Base-by-base conservation (phyloP, 2,113 vertebrate species). In the Tinamus guttatus region DNA sequence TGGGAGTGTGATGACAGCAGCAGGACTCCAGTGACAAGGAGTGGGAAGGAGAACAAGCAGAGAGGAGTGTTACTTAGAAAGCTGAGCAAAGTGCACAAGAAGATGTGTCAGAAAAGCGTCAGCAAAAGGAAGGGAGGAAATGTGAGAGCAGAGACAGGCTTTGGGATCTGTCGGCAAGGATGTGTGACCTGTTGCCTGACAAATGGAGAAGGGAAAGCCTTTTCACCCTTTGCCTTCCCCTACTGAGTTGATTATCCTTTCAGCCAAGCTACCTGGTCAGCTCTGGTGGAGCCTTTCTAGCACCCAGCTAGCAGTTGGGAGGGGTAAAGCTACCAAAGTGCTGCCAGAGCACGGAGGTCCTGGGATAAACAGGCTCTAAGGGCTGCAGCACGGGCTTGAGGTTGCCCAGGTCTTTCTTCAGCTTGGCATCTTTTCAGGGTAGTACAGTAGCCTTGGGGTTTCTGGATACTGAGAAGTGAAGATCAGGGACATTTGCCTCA, bases 21-120 rank as follows among this genome's bases (percentile, higher is more conserved):
- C 93, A 96, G 95, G 95, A 96, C 95, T 96, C 91, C 92, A 54
- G 88, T 94, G 96, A 97, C 96, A 97, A 93, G 95, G 94, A 96
- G 95, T 95, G 94, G 96, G 95, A 95, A 96, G 95, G 94, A 95
- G 95, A 96, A 96, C 96, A 97, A 94, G 96, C 90, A 90, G 88
- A 81, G 90, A 95, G 93, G 95, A 96, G 95, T 87, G 95, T 96
- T 96, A 93, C 92, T 95, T 96, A 67, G 88, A 97, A 96, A 96
- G 90, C 95, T 73, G 86, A 96, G 94, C 93, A 95, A 96, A 97
- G 93, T 96, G 94, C 92, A 95, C 92, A 86, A 94, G 93, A 80
- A 94, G 93, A 96, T 93, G 85, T 96, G 95, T 97, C 93, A 96
- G 91, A 90, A 81, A 95, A 96, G 85, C 19, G 22, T 93, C 92